Percentiles rank a stretch among this genome's conserved stretches.
Conservation (phyloP, 2,113 vertebrate genomes). For the Saccopteryx leptura region DNA sequence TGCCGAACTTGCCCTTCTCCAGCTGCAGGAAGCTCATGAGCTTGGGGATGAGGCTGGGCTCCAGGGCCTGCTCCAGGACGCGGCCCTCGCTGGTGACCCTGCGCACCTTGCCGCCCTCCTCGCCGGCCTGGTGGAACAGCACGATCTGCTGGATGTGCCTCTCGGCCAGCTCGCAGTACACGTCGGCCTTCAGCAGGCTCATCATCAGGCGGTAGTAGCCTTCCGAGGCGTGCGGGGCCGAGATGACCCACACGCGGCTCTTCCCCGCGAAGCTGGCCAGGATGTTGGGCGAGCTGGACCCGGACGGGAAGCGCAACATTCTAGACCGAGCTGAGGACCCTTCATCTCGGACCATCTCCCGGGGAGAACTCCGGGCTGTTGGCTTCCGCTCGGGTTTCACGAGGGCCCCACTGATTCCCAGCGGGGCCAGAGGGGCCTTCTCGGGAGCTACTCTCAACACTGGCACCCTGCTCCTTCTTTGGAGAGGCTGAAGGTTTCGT, state of each 20-base stretch:
- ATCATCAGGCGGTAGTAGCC: conserved; percentile 99
- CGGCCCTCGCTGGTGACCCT: conserved; percentile 95
- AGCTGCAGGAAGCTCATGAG: conserved; percentile 97
- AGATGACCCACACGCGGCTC: conserved; percentile 96
- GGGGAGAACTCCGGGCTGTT: conserved; percentile 76
- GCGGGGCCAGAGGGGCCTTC: neutral
- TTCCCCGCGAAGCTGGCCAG: conserved; percentile 97
- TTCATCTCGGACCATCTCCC: conserved; percentile 90
- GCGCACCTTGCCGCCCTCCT: conserved; percentile 94
- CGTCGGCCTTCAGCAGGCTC: conserved; percentile 96
- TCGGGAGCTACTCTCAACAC: conserved; percentile 58
- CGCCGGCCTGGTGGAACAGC: conserved; percentile 96
- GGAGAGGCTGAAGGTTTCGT: conserved; percentile 44
- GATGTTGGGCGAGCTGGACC: conserved; percentile 94
- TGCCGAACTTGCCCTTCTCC: conserved; percentile 98
- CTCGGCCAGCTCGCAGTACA: conserved; percentile 98
- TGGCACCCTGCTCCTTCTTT: conserved; percentile 61
- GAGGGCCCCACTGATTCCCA: conserved; percentile 43
- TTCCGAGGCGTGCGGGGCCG: conserved; percentile 96
- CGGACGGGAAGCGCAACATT: conserved; percentile 90
- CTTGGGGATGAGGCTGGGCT: conserved; percentile 93
- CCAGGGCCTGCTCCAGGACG: conserved; percentile 95
- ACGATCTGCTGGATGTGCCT: conserved; percentile 97
- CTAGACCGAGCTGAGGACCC: conserved; percentile 89
- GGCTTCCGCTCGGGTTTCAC: conserved; percentile 83